These are phyloP conservation scores for Rugalucina vietnamica DNA, from an alignment of 2,888 invertebrate genomes.

Conservation along the genomic window DNA sequence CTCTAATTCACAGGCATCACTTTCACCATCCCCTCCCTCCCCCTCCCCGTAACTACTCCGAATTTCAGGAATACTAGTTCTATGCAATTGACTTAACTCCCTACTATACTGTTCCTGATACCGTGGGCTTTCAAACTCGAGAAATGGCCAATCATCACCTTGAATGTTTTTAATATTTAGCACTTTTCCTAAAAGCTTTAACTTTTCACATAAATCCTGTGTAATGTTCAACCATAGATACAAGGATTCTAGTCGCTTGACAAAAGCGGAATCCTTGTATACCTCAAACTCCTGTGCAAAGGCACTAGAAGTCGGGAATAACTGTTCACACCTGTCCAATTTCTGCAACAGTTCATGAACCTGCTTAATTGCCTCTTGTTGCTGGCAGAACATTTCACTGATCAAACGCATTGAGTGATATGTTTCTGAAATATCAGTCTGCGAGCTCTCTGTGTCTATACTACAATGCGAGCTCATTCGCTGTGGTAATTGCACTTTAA, in stretches of 20 bases:
- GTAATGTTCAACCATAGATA: constrained; percentile 97
- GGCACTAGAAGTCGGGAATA: constrained; percentile 93
- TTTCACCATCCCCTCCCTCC: constrained; percentile 43
- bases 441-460: constrained; percentile 39
- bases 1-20: constrained; percentile 30
- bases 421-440: constrained; percentile 56
- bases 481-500: constrained; percentile 81
- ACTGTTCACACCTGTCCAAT: constrained; percentile 90
- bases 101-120: background rate
- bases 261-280: constrained; percentile 88
- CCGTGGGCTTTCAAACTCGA: constrained; percentile 73
- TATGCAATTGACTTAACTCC: constrained; percentile 30
- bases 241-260: constrained; percentile 90
- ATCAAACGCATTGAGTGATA: constrained; percentile 71
- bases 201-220: constrained; percentile 91
- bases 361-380: constrained; percentile 90
- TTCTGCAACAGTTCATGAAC: constrained; percentile 90
- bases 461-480: constrained; percentile 39
- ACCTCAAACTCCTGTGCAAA: constrained; percentile 91
- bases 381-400: constrained; percentile 86
- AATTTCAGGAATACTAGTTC: constrained; percentile 72
- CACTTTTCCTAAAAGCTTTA: constrained; percentile 87
- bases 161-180: constrained; percentile 76
- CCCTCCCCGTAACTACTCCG: constrained; percentile 58
- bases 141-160: constrained; percentile 80